Evolutionary conservation across 2,888 invertebrate genomes (phyloP).

Genomic region (Helobdella robusta): DNA sequence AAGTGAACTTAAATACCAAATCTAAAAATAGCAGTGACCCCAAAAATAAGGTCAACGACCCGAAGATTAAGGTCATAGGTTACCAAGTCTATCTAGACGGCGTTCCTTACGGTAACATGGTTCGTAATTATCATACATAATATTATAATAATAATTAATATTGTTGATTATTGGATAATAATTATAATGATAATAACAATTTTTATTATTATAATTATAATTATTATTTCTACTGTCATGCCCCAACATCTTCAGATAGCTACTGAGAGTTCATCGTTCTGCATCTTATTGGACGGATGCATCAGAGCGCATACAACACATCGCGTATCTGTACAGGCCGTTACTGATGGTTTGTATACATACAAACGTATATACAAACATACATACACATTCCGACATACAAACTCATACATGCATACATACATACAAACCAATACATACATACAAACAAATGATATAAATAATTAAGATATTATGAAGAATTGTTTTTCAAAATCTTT

Average conservation of each 20-base stretch:
- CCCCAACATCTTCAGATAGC: neutral
- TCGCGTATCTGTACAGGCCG: neutral
- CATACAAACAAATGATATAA: neutral
- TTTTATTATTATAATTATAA: neutral
- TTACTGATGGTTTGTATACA: constrained; percentile 3
- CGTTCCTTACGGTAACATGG: constrained; percentile 46
- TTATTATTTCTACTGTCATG: neutral
- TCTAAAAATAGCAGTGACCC: too few relatives aligned
- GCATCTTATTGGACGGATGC: neutral
- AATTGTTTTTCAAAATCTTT: too few relatives aligned
- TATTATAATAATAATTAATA: neutral
- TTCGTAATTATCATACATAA: too few relatives aligned
- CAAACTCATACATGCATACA: neutral
- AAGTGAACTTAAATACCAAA: too few relatives aligned
- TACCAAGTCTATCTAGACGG: constrained; percentile 48
- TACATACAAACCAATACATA: neutral
- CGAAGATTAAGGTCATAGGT: constrained; percentile 42
- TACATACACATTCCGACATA: neutral
- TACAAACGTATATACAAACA: neutral
- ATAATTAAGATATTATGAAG: too few relatives aligned
- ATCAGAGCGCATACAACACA: neutral
- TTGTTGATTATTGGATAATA: neutral
- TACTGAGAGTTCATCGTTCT: neutral
- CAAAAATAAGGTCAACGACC: too few relatives aligned
- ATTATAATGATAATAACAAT: too few relatives aligned